These are phyloP conservation scores for Hyles vespertilio DNA, from an alignment of 1,140 invertebrate species.

Conservation along the genomic window DNA sequence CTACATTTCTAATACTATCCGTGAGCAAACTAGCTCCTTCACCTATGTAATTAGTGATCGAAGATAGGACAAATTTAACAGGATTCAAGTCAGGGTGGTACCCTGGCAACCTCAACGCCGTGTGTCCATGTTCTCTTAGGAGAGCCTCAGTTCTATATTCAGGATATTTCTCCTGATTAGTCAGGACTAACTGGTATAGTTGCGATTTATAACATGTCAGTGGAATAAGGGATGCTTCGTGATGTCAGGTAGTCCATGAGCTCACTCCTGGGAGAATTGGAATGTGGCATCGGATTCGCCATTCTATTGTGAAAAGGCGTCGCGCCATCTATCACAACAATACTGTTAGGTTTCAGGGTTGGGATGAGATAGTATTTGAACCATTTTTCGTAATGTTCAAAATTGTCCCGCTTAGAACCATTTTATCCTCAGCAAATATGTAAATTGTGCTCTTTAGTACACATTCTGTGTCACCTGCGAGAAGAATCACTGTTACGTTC, in stretches of 20 bases:
- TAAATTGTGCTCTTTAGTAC: conserved; percentile 17
- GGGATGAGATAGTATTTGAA: conserved; percentile 12
- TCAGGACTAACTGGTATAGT: conserved; percentile 23
- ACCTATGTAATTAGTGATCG: conserved; percentile 19
- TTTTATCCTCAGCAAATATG: conserved; percentile 19
- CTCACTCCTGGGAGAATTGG: conserved; percentile 23
- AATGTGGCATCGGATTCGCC: conserved; percentile 24
- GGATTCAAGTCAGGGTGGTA: conserved; percentile 37
- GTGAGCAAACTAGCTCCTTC: conserved; percentile 10
- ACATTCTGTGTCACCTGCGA: conserved; percentile 20
- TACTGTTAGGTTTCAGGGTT: conserved; percentile 17
- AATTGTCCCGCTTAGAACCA: conserved; percentile 22
- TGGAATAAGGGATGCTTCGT: conserved; percentile 24
- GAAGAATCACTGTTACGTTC: conserved; percentile 21
- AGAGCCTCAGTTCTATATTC: conserved; percentile 32
- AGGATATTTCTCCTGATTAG: conserved; percentile 17
- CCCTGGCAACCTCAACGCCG: conserved; percentile 27
- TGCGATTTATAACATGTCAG: conserved; percentile 24
- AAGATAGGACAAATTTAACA: conserved; percentile 25
- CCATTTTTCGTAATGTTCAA: conserved; percentile 20
- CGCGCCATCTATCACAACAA: conserved; percentile 33
- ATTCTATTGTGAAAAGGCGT: conserved; percentile 26
- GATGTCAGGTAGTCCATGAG: conserved; percentile 30
- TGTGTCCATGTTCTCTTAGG: conserved; percentile 24
- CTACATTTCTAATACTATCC: conserved; percentile 18